Evolutionary conservation across 1,140 invertebrate species (phyloP).

Genomic region (Stenopsyche tienmushanensis): DNA sequence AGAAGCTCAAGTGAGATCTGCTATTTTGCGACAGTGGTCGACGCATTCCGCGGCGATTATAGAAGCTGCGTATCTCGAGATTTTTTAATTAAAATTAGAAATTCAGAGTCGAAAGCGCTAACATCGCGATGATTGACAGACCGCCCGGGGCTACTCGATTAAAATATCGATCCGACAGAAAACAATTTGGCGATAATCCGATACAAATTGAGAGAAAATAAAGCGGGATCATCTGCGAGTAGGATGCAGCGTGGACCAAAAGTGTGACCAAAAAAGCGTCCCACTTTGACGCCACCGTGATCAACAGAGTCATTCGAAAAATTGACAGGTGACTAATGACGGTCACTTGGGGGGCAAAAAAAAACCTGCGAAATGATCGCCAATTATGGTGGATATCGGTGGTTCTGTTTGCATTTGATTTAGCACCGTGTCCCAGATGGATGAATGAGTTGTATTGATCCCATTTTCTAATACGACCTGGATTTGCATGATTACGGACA

Average conservation of each 20-base stretch:
- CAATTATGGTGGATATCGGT: background rate
- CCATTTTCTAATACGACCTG: background rate
- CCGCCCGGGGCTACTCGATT: background rate
- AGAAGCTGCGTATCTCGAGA: too few relatives aligned
- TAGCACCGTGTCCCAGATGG: background rate
- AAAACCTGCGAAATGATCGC: background rate
- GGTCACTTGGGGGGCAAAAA: background rate
- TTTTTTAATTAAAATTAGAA: background rate
- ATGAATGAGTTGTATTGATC: background rate
- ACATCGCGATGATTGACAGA: constrained; percentile 2
- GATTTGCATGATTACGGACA: background rate
- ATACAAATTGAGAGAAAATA: constrained; percentile 12
- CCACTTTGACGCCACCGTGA: background rate
- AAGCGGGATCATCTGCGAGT: background rate
- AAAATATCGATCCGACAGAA: background rate
- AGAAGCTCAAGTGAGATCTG: too few relatives aligned
- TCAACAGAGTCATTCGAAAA: too few relatives aligned
- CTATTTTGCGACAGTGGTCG: too few relatives aligned
- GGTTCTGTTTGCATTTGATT: background rate
- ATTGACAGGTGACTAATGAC: constrained; percentile 6
- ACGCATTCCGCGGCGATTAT: too few relatives aligned
- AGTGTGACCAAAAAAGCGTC: too few relatives aligned
- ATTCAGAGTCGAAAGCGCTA: background rate
- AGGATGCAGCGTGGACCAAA: too few relatives aligned
- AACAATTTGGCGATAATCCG: constrained; percentile 7